These are phyloP conservation scores for Sternotherus odoratus DNA, from an alignment of 2,797 vertebrate species.

Conservation along the genomic window DNA sequence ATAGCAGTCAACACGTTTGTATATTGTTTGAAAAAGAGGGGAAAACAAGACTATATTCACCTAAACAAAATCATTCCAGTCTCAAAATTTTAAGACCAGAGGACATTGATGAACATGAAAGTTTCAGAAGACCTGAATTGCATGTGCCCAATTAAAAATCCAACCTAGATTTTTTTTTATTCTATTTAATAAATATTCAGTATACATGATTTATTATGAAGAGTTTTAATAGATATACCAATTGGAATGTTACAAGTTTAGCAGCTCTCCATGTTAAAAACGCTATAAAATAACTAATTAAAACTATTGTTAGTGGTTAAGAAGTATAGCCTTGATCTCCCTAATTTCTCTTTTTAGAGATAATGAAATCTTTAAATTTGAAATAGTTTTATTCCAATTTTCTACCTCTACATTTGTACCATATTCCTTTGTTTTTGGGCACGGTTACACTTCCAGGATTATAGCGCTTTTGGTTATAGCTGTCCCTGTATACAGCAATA, in stretches of 20 bases:
- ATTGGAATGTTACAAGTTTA: background rate
- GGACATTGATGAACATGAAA: background rate
- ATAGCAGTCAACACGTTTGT: background rate
- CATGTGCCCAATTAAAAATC: background rate
- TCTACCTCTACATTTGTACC: background rate
- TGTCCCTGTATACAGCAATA: no score
- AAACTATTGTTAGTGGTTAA: background rate
- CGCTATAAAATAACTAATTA: background rate
- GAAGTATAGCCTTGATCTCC: background rate
- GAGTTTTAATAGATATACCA: background rate
- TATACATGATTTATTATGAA: background rate
- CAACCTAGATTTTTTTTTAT: background rate
- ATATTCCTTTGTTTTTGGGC: background rate
- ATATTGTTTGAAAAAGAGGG: background rate
- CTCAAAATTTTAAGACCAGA: conserved; percentile 8
- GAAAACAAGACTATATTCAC: background rate
- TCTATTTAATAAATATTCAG: background rate
- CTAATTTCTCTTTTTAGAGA: background rate
- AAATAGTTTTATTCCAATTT: background rate
- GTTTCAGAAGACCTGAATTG: background rate
- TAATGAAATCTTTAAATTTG: background rate
- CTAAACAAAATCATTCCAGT: background rate
- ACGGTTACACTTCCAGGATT: no score
- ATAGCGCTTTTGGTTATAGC: no score
- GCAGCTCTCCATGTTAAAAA: background rate